Base-by-base conservation (phyloP, 1,140 invertebrate species). In the Eciton burchellii region DNA sequence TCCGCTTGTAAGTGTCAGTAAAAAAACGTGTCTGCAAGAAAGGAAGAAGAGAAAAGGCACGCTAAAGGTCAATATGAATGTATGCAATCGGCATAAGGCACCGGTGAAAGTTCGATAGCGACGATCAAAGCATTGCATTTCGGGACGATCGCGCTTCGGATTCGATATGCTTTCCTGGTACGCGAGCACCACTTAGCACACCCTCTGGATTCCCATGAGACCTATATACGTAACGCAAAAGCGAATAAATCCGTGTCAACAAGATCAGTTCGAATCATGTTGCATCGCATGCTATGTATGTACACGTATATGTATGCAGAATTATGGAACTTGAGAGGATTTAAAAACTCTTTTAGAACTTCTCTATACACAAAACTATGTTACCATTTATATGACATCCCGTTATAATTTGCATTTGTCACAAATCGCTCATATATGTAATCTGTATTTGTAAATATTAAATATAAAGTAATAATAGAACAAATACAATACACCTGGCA, bases 131-230 rank as follows among this genome's bases (percentile, higher is more conserved):
- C 56, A 11, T n/a, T 43, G 12, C 26, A 68, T 86, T 87, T 86
- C 47, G 52, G 54, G 47, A 60, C 47, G 47, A 49, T 35, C 26
- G 9, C 82, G 71, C 88, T 91, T 85, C 71, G 73, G 16, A 57
- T 1, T 14, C 9, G 12, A 56, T 81, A 82, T 90, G 85, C n/a
- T 72, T 52, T 24, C 89, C 90, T 91, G 62, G n/a, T 91, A 84
- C 41, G 6, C 56, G 84, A 88, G 84, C 90, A 92, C 91, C 90
- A 91, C 90, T 91, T 85, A 88, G 89, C 86, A 90, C 90, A 92
- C 90, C 90, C 91, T 92, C 89, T 92, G 84, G 74, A 91, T 91
- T 91, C 88, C 85, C 90, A 90, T 89, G 87, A 82, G 86, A 91
- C 84, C 62, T 87, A 81, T 71, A 62, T 62, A 56, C n/a, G 49